Evolutionary conservation across 64 coral and sea anemone genomes (phyloP), one percentile per base, ranked within the genome.

Genomic region (Cladopsammia gracilis): DNA sequence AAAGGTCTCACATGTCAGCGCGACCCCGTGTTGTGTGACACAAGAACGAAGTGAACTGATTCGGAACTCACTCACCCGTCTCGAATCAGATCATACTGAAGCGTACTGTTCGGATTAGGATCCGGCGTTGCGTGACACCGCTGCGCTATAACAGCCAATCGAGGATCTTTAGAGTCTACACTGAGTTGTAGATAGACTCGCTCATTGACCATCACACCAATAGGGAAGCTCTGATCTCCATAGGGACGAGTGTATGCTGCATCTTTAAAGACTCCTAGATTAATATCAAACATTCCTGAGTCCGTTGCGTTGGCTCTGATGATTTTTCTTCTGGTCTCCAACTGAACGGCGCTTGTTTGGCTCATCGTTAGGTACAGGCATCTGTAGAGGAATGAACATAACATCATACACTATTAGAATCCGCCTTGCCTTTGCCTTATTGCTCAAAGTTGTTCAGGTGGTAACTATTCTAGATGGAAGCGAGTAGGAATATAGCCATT

Each of bases 41-140:
- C 34, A 2, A 44, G 1, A 13, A 48, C 4, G 26, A 71, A 44
- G 69, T 18, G 2, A 71, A 34, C 34, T 71, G 69, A 71, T 8
- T 14, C 13, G 24, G 3, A 20, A 75, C 15, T 50, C 75, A 75
- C 15, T 50, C 75, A 97, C 95, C 95, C 92, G 11, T 94, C 65
- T 48, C 62, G 78, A 42, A 97, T 97, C 70, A 97, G 76, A 70
- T 97, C 75, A 71, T 97, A 97, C 62, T 87, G 84, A 54, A 97
- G 13, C 1, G 71, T 90, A 20, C 93, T 97, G 82, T 97, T 88
- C 4, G 87, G 64, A 83, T 94, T 94, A 16, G 92, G 73, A 90
- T 94, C 92, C 34, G 95, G 95, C 11, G 95, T 97, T 19, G 95
- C 95, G 65, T 97, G 95, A 78, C 95, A 97, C 3, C 95, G 91